Evolutionary conservation across 2,113 vertebrate genomes (phyloP), one percentile per base, ranked within the genome.

Genomic region (Rallus limicola): DNA sequence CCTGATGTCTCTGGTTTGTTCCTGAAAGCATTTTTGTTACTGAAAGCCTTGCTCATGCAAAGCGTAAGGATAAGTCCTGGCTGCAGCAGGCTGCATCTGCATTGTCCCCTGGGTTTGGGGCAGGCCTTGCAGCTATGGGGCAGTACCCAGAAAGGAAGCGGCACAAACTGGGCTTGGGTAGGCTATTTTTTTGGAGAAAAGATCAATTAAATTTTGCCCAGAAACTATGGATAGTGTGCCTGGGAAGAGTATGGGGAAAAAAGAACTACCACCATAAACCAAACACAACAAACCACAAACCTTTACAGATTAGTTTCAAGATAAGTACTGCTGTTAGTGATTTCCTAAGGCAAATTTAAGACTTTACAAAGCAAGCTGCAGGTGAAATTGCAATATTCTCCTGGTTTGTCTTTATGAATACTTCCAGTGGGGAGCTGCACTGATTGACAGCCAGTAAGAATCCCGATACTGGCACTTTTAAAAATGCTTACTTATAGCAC

Each of bases 181-280:
- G 23, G 9, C 33, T 3, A 42, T n/a, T 52, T 20, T n/a, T 38
- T 28, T 26, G 34, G 8, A 48, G 42, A 16, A 21, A 82, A 93
- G 3, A 2, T 24, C 0, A 1, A 21, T 33, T 38, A 10, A 46
- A 3, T 44, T 55, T 60, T 82, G 4, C 11, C 4, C 1, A 8
- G 18, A 65, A 69, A 7, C 5, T 11, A 38, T 21, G 46, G 3
- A 17, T 12, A 3, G 7, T 28, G 0, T 33, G 3, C 19, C 21
- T 20, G 17, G 16, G 17, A 46, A 46, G 44, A 9, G 6, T 46
- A 44, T 42, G 34, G 48, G 64, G 0, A 8, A 20, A 29, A 24
- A 46, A 44, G 11, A 17, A 8, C 17, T 8, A 9, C 13, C 12
- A 23, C 13, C 29, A 48, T 12, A 52, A 63, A 0, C 0, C 36